Percentiles rank a stretch among this genome's conserved stretches.
phyloP scores from a whole-genome alignment of 37 sponge, comb jelly and placozoan genomes.

The Haliclona indistincta region DNA sequence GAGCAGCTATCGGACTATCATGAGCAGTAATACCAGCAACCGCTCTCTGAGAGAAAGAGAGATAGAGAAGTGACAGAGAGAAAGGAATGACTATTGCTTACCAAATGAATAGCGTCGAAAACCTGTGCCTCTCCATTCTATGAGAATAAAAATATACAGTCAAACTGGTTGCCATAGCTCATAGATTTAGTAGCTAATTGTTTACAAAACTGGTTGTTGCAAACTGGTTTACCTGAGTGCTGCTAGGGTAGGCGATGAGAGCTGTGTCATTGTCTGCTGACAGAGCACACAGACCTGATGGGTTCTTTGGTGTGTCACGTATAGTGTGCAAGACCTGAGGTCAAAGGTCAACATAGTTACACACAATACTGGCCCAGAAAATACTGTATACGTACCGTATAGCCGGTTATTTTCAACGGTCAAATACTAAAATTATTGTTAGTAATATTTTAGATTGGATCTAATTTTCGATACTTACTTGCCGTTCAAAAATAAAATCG shows the following conservation, averaged over 20 bases:
- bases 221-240: conserved; percentile 63
- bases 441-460: too few species aligned
- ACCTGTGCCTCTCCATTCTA: conserved; percentile 95
- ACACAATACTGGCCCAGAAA: neutral
- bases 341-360: neutral
- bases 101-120: conserved; percentile 91
- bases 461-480: too few species aligned
- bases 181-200: neutral
- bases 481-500: too few species aligned
- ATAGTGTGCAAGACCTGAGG: conserved; percentile 95
- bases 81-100: conserved; percentile 7
- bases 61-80: neutral
- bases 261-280: conserved; percentile 74
- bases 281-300: conserved; percentile 87
- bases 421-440: too few species aligned
- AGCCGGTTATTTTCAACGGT: too few species aligned
- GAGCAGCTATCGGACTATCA: conserved; percentile 86
- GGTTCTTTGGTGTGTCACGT: conserved; percentile 96
- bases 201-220: neutral
- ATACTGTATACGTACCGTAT: too few species aligned
- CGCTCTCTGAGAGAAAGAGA: conserved; percentile 47
- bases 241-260: conserved; percentile 91
- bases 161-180: neutral
- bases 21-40: conserved; percentile 94
- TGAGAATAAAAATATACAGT: neutral